Conservation (phyloP, 1,140 invertebrate species). For the Bombus ignitus region DNA sequence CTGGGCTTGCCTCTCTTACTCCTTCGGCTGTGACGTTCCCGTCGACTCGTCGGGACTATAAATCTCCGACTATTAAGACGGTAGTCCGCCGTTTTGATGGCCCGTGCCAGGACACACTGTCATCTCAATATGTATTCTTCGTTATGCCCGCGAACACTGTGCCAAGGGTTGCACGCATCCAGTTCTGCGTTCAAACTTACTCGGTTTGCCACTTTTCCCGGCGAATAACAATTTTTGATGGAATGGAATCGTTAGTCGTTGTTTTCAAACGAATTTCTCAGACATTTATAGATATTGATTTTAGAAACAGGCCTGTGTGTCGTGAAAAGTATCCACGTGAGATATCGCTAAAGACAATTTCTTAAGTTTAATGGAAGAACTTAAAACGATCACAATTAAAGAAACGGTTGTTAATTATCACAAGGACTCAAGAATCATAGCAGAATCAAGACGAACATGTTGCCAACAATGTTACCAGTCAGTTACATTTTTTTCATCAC, state of each 20-base stretch:
- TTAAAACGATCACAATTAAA: too few species aligned
- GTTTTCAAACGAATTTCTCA: not conserved
- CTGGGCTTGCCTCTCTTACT: constrained; percentile 37
- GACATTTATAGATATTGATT: not conserved
- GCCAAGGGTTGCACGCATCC: not conserved
- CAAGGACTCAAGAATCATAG: too few species aligned
- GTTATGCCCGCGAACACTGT: constrained; percentile 44
- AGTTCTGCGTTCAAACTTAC: not conserved
- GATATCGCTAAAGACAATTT: too few species aligned
- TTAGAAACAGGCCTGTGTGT: too few species aligned
- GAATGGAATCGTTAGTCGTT: too few species aligned
- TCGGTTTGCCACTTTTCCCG: not conserved
- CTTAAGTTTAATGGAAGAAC: too few species aligned
- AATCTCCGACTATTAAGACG: constrained; percentile 81
- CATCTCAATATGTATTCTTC: constrained; percentile 59
- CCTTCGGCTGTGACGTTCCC: constrained; percentile 62
- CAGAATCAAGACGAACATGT: too few species aligned
- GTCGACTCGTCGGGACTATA: constrained; percentile 78
- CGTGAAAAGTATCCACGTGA: too few species aligned
- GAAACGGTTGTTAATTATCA: too few species aligned
- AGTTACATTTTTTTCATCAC: too few species aligned
- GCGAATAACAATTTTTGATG: not conserved
- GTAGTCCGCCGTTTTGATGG: constrained; percentile 81
- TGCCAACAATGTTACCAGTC: too few species aligned
- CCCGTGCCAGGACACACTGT: constrained; percentile 70